phyloP scores from a whole-genome alignment of 1,140 invertebrate species.

The Brachionus rotundiformis region DNA sequence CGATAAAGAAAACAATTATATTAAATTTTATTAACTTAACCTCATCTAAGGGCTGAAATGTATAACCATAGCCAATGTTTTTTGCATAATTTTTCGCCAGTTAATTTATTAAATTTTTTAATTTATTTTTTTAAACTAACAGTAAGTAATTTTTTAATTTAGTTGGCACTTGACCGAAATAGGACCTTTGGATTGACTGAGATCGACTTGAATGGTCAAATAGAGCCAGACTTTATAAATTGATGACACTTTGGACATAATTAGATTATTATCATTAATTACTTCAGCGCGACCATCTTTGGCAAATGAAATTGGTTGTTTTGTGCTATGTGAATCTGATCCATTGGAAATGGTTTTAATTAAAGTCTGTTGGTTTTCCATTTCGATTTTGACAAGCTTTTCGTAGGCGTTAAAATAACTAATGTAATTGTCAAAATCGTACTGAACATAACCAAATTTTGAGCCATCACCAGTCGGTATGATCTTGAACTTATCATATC shows the following conservation, averaged over 20 bases:
- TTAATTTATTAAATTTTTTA: too few species aligned
- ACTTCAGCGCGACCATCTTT: not conserved
- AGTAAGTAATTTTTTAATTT: too few species aligned
- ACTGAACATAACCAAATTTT: constrained; percentile 29
- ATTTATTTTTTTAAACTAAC: too few species aligned
- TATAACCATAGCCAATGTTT: too few species aligned
- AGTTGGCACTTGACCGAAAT: constrained; percentile 1
- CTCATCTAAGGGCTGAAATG: too few species aligned
- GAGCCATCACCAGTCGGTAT: not conserved
- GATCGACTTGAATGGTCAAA: not conserved
- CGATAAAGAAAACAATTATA: too few species aligned
- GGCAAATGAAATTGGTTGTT: not conserved
- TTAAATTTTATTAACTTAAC: too few species aligned
- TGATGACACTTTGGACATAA: constrained; percentile 23
- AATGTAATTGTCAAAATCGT: not conserved
- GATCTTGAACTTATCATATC: not conserved
- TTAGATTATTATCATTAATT: not conserved
- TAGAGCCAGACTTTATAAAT: not conserved
- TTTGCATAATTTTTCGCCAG: too few species aligned
- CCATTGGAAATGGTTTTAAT: not conserved
- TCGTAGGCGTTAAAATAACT: not conserved
- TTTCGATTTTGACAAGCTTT: not conserved
- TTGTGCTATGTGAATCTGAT: not conserved
- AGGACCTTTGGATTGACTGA: not conserved
- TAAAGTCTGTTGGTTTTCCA: not conserved